phyloP scores from a whole-genome alignment of 2,113 vertebrate genomes.

The Hystrix cristata region DNA sequence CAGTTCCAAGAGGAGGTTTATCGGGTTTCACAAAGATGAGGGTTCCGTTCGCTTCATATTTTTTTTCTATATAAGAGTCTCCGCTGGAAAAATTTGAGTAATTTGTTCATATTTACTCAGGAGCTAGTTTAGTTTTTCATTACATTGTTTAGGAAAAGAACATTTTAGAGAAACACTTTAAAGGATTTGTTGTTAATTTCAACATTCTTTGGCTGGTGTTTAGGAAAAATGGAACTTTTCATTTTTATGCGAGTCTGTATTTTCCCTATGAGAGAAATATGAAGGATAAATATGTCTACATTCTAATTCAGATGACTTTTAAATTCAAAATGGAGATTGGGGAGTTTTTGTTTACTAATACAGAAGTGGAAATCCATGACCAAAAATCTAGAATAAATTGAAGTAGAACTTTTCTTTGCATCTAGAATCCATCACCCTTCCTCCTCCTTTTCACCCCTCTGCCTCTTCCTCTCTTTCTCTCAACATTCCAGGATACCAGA shows the following conservation, averaged over 20 bases:
- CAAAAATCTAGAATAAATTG: not conserved
- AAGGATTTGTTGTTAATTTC: constrained; percentile 42
- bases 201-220: not conserved
- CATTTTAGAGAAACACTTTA: constrained; percentile 21
- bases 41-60: not conserved
- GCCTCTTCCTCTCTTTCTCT: not conserved
- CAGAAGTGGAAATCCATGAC: not conserved
- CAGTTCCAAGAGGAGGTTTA: not conserved
- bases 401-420: constrained; percentile 10
- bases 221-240: constrained; percentile 15
- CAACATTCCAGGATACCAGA: not conserved
- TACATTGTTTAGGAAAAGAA: constrained; percentile 25
- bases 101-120: not conserved
- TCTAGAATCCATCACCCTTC: not conserved
- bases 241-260: not conserved
- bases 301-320: constrained; percentile 28
- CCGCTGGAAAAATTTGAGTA: constrained; percentile 14
- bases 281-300: not conserved
- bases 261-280: constrained; percentile 1
- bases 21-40: not conserved
- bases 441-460: not conserved
- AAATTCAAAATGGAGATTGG: not conserved
- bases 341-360: not conserved
- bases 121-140: constrained; percentile 15
- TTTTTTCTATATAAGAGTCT: not conserved